Conservation (phyloP, 2,113 vertebrate species). For the Neotoma lepida region DNA sequence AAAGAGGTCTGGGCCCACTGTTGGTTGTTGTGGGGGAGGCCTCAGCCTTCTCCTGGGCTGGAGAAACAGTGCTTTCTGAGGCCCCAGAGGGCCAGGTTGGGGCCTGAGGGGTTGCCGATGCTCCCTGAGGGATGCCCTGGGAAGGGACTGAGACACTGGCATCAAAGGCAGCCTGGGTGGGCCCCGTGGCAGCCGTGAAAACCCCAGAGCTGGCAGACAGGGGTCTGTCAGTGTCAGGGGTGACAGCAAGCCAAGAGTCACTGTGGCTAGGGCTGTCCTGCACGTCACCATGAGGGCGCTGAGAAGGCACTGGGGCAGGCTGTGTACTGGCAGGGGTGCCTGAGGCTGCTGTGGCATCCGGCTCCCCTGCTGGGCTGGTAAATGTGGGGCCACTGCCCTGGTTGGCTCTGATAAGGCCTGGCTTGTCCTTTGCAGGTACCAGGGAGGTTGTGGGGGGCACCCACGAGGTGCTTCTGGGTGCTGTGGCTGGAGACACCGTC, state of each 20-base stretch:
- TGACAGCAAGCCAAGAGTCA: slow-evolving; percentile 80
- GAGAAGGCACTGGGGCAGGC: slow-evolving; percentile 84
- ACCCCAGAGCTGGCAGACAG: slow-evolving; percentile 80
- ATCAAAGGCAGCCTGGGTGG: slow-evolving; percentile 77
- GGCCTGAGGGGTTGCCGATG: slow-evolving; percentile 50
- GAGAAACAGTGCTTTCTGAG: slow-evolving; percentile 70
- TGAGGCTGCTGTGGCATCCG: slow-evolving; percentile 72
- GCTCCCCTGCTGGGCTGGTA: slow-evolving; percentile 68
- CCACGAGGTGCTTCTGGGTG: slow-evolving; percentile 84
- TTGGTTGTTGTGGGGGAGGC: slow-evolving; percentile 57
- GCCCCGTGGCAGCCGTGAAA: slow-evolving; percentile 65
- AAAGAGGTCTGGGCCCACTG: slow-evolving; percentile 82
- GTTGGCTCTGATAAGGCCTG: slow-evolving; percentile 81
- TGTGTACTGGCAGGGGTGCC: slow-evolving; percentile 77
- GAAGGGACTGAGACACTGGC: slow-evolving; percentile 79
- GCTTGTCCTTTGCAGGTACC: slow-evolving; percentile 48
- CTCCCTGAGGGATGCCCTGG: slow-evolving; percentile 75
- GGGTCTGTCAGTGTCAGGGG: slow-evolving; percentile 81
- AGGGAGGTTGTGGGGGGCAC: slow-evolving; percentile 78
- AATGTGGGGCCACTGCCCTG: slow-evolving; percentile 11
- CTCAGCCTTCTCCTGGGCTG: slow-evolving; percentile 53
- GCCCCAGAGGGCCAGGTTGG: background rate
- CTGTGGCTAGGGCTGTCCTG: slow-evolving; percentile 83
- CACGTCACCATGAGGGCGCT: slow-evolving; percentile 68
- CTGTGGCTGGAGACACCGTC: slow-evolving; percentile 48